Evolutionary conservation across 2,888 invertebrate genomes (phyloP).

Genomic region (Siphlonurus alternatus): DNA sequence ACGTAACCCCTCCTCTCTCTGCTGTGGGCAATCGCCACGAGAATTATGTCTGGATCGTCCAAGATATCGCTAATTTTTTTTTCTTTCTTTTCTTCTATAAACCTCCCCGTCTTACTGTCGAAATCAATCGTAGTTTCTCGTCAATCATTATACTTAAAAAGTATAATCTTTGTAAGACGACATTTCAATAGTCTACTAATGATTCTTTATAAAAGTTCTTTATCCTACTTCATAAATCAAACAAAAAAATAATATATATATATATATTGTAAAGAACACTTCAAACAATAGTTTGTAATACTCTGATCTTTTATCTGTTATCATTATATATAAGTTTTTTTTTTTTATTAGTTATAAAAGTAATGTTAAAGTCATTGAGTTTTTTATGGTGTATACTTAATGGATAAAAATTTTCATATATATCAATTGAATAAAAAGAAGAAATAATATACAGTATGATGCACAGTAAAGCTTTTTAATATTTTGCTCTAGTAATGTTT

Average conservation of each 20-base stretch:
- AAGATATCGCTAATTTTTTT: neutral
- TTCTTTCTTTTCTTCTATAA: neutral
- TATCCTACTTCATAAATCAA: neutral
- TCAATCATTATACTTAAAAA: neutral
- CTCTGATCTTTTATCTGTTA: no score
- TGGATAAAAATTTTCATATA: no score
- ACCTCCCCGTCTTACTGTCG: neutral
- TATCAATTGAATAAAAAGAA: no score
- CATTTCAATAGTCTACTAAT: neutral
- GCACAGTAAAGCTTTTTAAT: no score
- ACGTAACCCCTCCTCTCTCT: neutral
- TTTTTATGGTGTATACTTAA: no score
- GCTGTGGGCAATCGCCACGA: neutral
- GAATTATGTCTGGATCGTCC: neutral
- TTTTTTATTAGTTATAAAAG: no score
- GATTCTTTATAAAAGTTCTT: neutral
- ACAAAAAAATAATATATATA: neutral
- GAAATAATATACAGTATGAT: no score
- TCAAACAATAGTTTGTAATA: no score
- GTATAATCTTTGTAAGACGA: neutral
- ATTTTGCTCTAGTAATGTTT: no score
- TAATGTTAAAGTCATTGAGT: no score
- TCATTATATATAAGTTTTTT: no score
- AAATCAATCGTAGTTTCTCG: neutral
- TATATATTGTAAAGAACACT: no score